These are phyloP conservation scores for Sinocyclocheilus maitianheensis DNA, from an alignment of 2,113 vertebrate genomes.

Conservation along the genomic window DNA sequence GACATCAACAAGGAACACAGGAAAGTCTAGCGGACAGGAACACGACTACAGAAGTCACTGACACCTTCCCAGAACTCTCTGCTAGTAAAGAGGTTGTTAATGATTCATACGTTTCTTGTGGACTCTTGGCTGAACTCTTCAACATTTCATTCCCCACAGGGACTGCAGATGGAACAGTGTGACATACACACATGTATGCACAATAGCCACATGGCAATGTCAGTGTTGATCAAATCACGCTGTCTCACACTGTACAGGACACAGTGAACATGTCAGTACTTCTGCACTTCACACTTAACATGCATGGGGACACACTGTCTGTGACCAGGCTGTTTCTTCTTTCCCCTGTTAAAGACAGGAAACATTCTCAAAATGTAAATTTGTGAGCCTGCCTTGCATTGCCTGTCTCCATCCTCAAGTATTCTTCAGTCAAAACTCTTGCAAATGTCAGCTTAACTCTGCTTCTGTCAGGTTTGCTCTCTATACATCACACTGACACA, in stretches of 20 bases:
- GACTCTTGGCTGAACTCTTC: constrained; percentile 27
- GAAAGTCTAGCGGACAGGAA: background rate
- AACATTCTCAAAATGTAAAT: background rate
- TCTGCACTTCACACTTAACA: background rate
- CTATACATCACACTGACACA: constrained; percentile 22
- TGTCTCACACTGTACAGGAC: background rate
- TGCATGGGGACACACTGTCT: background rate
- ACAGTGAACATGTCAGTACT: background rate
- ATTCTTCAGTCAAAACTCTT: background rate
- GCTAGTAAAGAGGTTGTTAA: constrained; percentile 45
- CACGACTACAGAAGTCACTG: background rate
- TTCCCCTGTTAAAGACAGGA: background rate
- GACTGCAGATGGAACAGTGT: constrained; percentile 31
- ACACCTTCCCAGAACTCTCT: constrained; percentile 15
- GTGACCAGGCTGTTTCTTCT: background rate
- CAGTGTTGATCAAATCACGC: background rate
- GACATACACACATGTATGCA: background rate
- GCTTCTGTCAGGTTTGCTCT: background rate
- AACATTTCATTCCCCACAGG: constrained; percentile 26
- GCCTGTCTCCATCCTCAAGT: background rate
- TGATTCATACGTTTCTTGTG: constrained; percentile 52
- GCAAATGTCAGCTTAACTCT: constrained; percentile 27
- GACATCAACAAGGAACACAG: background rate
- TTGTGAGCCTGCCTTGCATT: background rate
- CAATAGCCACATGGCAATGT: constrained; percentile 4